Evolutionary conservation across 2,888 invertebrate species (phyloP).

Genomic region (Alloscopus bannaensis): DNA sequence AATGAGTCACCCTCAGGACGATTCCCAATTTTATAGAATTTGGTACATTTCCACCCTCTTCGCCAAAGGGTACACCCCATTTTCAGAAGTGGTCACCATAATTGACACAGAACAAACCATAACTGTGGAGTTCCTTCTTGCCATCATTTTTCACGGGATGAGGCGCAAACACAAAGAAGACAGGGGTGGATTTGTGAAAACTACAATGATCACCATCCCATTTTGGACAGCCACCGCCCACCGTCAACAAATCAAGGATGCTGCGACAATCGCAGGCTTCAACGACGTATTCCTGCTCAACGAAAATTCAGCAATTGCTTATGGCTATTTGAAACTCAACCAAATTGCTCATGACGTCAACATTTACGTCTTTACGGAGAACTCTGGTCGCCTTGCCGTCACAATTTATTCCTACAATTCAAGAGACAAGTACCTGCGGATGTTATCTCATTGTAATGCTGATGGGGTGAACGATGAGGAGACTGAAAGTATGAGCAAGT

Average conservation of each 20-base stretch:
- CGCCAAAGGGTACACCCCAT: not conserved
- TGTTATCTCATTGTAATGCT: too few relatives aligned
- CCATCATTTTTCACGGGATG: not conserved
- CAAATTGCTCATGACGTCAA: too few relatives aligned
- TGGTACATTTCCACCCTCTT: not conserved
- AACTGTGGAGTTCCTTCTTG: conserved; percentile 5
- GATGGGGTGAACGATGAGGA: too few relatives aligned
- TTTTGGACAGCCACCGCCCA: not conserved
- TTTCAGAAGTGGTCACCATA: not conserved
- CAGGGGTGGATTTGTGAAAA: not conserved
- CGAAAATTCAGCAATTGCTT: conserved; percentile 5
- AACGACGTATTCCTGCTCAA: not conserved
- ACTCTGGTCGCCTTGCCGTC: too few relatives aligned
- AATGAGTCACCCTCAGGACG: not conserved
- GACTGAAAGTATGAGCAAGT: too few relatives aligned
- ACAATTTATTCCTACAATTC: too few relatives aligned
- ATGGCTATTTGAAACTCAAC: too few relatives aligned
- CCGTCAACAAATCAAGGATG: not conserved
- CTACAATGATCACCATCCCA: not conserved
- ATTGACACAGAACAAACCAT: not conserved
- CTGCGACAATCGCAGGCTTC: not conserved
- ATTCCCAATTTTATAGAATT: not conserved
- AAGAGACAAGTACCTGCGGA: too few relatives aligned
- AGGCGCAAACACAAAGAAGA: not conserved
- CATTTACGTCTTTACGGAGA: too few relatives aligned